phyloP scores from a whole-genome alignment of 1,140 invertebrate species.

The Drosophila kepulauana region DNA sequence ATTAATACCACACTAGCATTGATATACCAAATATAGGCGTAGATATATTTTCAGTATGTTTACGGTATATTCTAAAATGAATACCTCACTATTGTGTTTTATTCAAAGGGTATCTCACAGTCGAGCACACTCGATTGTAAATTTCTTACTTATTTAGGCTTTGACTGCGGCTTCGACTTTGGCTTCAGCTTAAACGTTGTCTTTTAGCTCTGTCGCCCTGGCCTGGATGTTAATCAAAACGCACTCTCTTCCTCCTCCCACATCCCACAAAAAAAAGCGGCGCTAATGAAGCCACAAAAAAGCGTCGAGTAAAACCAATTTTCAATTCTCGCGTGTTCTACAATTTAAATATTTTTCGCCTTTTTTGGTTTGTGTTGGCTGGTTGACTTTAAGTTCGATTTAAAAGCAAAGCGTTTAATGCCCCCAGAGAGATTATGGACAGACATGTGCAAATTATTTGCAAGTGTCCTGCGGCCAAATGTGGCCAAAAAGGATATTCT shows the following conservation, averaged over 20 bases:
- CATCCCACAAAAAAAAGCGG: slow-evolving; percentile 3
- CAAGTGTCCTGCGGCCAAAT: neutral
- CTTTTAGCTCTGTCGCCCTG: neutral
- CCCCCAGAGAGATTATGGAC: neutral
- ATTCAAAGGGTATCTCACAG: no score
- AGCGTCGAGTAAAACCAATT: slow-evolving; percentile 56
- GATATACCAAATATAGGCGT: no score
- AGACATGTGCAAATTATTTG: neutral
- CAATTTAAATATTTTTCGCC: neutral
- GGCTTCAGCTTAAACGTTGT: slow-evolving; percentile 3
- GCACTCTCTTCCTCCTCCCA: neutral
- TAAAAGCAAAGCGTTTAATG: neutral
- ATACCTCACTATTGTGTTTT: no score
- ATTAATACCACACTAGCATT: no score
- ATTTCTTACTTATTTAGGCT: no score
- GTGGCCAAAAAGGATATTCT: neutral
- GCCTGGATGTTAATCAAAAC: slow-evolving; percentile 62
- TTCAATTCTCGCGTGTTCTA: slow-evolving; percentile 25
- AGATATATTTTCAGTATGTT: no score
- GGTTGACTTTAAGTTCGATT: no score
- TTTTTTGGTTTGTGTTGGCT: no score
- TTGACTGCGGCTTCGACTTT: slow-evolving; percentile 16
- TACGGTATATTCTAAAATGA: no score
- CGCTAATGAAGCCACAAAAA: slow-evolving; percentile 76
- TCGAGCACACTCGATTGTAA: no score